Evolutionary conservation across 2,888 invertebrate species (phyloP).

Genomic region (Bimastos eiseni): DNA sequence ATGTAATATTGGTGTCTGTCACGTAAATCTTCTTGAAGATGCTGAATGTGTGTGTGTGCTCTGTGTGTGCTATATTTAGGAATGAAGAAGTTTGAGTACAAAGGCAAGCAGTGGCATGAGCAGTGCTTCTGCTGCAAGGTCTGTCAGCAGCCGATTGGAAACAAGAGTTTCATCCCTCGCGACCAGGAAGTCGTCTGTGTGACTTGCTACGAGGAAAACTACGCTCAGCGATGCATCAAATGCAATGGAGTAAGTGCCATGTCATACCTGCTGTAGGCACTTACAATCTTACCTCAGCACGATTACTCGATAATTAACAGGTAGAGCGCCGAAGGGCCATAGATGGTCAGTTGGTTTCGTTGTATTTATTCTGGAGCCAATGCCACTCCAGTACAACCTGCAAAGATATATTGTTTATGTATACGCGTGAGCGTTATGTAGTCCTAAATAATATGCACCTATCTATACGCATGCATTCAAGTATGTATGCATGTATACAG

Average conservation of each 20-base stretch:
- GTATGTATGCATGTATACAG: neutral
- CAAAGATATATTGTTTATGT: too few species aligned
- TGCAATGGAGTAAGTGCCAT: conserved; percentile 45
- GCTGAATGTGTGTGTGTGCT: too few species aligned
- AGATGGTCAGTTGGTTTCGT: too few species aligned
- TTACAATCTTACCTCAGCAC: neutral
- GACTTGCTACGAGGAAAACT: conserved; percentile 98
- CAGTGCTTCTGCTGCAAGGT: conserved; percentile 98
- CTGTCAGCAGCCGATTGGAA: conserved; percentile 91
- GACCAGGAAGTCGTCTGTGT: conserved; percentile 96
- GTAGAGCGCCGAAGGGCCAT: too few species aligned
- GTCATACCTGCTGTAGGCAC: neutral
- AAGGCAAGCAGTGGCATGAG: conserved; percentile 99
- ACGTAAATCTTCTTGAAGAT: too few species aligned
- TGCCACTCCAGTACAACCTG: too few species aligned
- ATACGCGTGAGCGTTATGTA: too few species aligned
- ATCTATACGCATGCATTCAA: too few species aligned
- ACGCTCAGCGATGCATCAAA: conserved; percentile 85
- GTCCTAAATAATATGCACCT: too few species aligned
- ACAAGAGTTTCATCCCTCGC: conserved; percentile 97
- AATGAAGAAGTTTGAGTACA: conserved; percentile 99
- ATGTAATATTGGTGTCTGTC: too few species aligned
- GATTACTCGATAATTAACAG: too few species aligned
- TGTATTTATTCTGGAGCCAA: too few species aligned
- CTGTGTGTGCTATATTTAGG: conserved; percentile 69